A percentile compares a stretch with the other conserved stretches of the same genome.
Evolutionary conservation across 2,797 vertebrate species (phyloP).

Genomic region (Crax fasciolata): DNA sequence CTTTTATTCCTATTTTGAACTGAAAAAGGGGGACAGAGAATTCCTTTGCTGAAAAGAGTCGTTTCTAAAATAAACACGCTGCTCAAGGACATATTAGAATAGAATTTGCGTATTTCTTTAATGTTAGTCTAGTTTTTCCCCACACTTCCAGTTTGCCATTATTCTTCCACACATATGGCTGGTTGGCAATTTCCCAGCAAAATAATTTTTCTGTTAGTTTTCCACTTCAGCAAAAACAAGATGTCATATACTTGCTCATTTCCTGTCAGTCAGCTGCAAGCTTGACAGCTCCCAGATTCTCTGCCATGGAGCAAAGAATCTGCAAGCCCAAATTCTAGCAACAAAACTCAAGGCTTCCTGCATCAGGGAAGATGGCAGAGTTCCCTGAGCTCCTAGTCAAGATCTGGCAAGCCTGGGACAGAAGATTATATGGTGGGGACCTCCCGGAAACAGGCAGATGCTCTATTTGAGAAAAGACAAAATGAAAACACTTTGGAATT

Average conservation of each 20-base stretch:
- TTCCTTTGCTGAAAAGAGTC: conserved; percentile 4
- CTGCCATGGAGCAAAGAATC: neutral
- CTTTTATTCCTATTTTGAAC: neutral
- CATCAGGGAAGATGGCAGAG: neutral
- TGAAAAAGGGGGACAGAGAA: neutral
- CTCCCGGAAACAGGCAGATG: neutral
- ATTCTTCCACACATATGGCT: neutral
- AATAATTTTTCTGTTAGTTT: neutral
- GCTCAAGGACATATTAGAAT: neutral
- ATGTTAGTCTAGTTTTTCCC: neutral
- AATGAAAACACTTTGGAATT: neutral
- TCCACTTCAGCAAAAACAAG: neutral
- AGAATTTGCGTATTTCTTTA: neutral
- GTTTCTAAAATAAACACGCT: conserved; percentile 12
- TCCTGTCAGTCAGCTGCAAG: neutral
- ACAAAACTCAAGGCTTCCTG: neutral
- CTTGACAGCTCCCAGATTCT: neutral
- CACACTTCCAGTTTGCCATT: neutral
- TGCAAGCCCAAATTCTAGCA: neutral
- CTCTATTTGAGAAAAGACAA: neutral
- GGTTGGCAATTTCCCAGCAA: neutral
- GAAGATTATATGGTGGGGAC: neutral
- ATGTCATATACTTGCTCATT: neutral
- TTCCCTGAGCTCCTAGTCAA: neutral
- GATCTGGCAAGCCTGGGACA: neutral